Conservation (phyloP, 1,140 invertebrate genomes). For the Melanaphis sacchari region DNA sequence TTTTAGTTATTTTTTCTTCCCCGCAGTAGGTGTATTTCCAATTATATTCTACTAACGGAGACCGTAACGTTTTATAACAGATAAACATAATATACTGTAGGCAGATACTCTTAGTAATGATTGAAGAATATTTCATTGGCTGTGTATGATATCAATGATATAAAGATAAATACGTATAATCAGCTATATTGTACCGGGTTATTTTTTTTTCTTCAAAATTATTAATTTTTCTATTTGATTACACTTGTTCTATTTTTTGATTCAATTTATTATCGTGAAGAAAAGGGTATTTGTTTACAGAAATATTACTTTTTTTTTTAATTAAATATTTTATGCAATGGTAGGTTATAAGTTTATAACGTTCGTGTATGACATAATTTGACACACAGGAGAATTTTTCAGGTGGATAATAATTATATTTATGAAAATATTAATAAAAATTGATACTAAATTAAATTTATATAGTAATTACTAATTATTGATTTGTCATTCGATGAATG, state of each 20-base stretch:
- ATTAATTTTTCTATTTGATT: neutral
- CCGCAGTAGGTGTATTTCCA: neutral
- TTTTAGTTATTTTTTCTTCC: neutral
- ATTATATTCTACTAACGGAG: neutral
- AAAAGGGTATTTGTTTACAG: neutral
- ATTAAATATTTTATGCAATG: no score
- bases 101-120: neutral
- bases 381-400: no score
- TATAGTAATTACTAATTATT: no score
- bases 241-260: neutral
- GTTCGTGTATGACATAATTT: no score
- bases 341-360: no score
- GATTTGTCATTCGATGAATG: no score
- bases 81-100: neutral
- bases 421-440: no score
- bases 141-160: neutral
- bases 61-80: neutral
- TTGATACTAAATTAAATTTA: no score
- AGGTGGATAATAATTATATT: no score
- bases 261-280: neutral
- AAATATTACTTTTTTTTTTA: neutral
- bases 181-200: neutral
- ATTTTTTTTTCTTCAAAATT: no score
- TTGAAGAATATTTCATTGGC: neutral
- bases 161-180: neutral